phyloP scores from a whole-genome alignment of 2,888 invertebrate species.

The Abrostola triplasia region DNA sequence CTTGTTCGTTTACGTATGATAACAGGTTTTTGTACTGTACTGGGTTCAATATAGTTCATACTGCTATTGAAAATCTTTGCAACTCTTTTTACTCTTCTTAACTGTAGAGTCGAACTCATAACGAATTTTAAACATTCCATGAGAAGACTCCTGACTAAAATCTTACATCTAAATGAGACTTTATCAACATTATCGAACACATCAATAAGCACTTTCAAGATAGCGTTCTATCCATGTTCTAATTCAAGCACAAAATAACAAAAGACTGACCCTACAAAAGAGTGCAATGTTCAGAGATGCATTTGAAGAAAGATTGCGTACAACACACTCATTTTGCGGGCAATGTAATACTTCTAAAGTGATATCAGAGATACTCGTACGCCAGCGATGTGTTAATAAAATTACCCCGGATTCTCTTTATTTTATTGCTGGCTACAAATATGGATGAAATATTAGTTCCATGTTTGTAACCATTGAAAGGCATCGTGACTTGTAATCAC shows the following conservation, averaged over 20 bases:
- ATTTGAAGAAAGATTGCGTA: constrained; percentile 28
- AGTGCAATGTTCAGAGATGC: constrained; percentile 44
- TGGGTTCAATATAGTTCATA: too few species aligned
- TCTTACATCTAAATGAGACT: too few species aligned
- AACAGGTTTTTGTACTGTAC: too few species aligned
- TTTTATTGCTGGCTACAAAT: constrained; percentile 3
- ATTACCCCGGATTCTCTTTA: constrained; percentile 6
- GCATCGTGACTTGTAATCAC: too few species aligned
- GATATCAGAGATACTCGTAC: constrained; percentile 14
- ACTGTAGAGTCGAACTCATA: too few species aligned
- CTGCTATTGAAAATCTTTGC: too few species aligned
- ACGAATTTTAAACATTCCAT: too few species aligned
- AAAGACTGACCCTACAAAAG: constrained; percentile 9
- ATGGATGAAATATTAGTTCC: not conserved
- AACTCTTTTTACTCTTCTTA: too few species aligned
- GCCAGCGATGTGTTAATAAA: constrained; percentile 24
- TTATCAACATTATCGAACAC: too few species aligned
- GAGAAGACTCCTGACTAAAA: too few species aligned
- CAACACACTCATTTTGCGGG: constrained; percentile 50
- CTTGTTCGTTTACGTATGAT: too few species aligned
- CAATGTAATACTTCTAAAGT: constrained; percentile 29
- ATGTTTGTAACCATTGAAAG: not conserved
- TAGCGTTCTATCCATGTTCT: not conserved
- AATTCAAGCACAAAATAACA: constrained; percentile 29
- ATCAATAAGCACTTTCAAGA: too few species aligned